These are phyloP conservation scores for Seira sanloemensis DNA, from an alignment of 2,888 invertebrate species.

Conservation along the genomic window DNA sequence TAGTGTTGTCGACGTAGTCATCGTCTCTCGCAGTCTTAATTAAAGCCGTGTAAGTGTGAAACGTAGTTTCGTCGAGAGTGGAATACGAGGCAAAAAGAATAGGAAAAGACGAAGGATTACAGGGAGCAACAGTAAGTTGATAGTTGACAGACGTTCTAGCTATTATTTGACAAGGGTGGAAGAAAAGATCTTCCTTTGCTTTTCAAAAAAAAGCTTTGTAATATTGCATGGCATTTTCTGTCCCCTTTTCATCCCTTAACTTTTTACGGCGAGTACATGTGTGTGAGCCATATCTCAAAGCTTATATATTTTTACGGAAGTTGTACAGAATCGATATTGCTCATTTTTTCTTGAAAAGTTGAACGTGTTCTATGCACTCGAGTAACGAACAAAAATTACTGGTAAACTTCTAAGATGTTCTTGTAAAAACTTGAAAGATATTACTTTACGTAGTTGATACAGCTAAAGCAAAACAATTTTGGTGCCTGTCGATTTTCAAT, in stretches of 20 bases:
- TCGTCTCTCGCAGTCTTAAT: constrained; percentile 46
- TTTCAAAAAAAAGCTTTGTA: background rate
- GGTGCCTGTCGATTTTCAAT: constrained; percentile 36
- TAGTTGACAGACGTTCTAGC: constrained; percentile 59
- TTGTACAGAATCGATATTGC: background rate
- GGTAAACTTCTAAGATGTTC: no score
- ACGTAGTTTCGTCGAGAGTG: constrained; percentile 34
- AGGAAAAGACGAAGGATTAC: constrained; percentile 41
- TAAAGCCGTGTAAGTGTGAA: constrained; percentile 63
- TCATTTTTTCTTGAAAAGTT: background rate
- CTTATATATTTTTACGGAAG: background rate
- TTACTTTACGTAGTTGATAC: no score
- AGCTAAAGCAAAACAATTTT: background rate
- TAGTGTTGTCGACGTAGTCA: constrained; percentile 41
- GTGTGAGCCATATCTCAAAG: background rate
- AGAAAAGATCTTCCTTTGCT: constrained; percentile 26
- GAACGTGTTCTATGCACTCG: background rate
- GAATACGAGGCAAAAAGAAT: background rate
- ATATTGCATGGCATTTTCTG: background rate
- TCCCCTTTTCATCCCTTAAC: background rate
- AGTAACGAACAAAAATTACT: no score
- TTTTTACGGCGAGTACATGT: background rate
- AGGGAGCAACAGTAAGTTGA: constrained; percentile 58
- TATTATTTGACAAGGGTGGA: constrained; percentile 57
- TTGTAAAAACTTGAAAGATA: no score